phyloP scores from a whole-genome alignment of 2,888 invertebrate species.

The Brachyopa scutellaris region DNA sequence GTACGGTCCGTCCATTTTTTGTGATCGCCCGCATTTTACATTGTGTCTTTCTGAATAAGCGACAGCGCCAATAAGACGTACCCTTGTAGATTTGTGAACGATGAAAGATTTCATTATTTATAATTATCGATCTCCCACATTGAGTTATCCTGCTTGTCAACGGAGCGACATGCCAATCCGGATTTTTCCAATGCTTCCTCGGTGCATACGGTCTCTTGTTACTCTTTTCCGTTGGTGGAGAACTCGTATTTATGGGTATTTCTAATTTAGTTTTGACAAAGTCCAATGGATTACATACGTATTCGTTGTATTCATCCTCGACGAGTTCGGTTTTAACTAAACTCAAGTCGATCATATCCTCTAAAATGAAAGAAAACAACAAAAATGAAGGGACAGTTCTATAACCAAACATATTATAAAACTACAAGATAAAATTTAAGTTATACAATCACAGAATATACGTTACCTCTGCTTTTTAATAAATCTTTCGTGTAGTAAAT shows the following conservation, averaged over 20 bases:
- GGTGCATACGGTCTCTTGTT: slow-evolving; percentile 50
- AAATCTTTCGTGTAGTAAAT: neutral
- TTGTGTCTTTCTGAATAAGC: slow-evolving; percentile 59
- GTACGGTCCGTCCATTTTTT: slow-evolving; percentile 58
- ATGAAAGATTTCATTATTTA: slow-evolving; percentile 64
- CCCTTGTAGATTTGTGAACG: slow-evolving; percentile 67
- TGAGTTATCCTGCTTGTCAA: slow-evolving; percentile 42
- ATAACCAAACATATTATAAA: neutral
- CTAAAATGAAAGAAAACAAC: slow-evolving; percentile 57
- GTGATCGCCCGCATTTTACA: slow-evolving; percentile 68
- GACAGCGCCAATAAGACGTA: slow-evolving; percentile 66
- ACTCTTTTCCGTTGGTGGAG: neutral
- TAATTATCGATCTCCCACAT: slow-evolving; percentile 59
- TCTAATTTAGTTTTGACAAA: slow-evolving; percentile 34
- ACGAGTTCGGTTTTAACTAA: slow-evolving; percentile 59
- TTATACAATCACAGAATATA: slow-evolving; percentile 1
- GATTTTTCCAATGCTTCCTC: slow-evolving; percentile 58
- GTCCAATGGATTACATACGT: slow-evolving; percentile 60
- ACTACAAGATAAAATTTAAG: neutral
- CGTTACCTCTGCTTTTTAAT: slow-evolving; percentile 17
- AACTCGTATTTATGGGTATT: neutral
- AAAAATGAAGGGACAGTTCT: slow-evolving; percentile 14
- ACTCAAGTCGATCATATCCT: slow-evolving; percentile 55
- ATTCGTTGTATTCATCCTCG: slow-evolving; percentile 66
- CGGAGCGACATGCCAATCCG: slow-evolving; percentile 4